Base-by-base conservation (phyloP, 2,113 vertebrate species). In the Calidris pygmaea region DNA sequence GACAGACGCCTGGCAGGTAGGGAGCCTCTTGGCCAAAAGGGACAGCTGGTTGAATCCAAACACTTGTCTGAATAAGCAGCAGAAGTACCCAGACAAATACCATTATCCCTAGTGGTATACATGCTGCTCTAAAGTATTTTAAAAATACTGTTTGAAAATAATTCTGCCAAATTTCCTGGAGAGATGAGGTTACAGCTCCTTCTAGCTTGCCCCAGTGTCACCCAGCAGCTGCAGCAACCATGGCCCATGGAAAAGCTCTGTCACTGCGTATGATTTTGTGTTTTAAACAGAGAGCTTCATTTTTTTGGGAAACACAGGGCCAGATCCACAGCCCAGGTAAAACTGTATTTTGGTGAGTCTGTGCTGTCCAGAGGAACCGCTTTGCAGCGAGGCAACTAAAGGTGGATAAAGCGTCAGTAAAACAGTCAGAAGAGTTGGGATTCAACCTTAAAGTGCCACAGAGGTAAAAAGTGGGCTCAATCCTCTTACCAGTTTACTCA, bases 201-300 rank as follows among this genome's bases (percentile, higher is more conserved):
- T 73, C 7, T 22, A n/a, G 2, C 0, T 1, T 66, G 18, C 22
- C 5, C 16, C 0, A 0, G 10, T 39, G 16, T 47, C 48, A 5
- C 27, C 21, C 34, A 53, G 27, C 0, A 0, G 5, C 41, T n/a
- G 26, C 0, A 2, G 55, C 37, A 39, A 5, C 43, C 47, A 48
- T 2, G 1, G 29, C 29, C 24, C 7, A 3, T 48, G 39, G 30
- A 58, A 66, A 60, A 30, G 34, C 18, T 83, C 9, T 9, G 8
- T 43, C 48, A 75, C 55, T 65, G 29, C 6, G 2, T 30, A 12
- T 21, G 0, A 3, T 50, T 75, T 34, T 47, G 5, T 18, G 39
- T 47, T 85, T 77, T 89, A 71, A 74, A 66, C 20, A 41, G 0
- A 5, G n/a, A 91, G 87, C 19, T 47, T n/a, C 0, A 3, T 2